Percentiles rank a stretch among this genome's conserved stretches.
Evolutionary conservation across 2,888 invertebrate genomes (phyloP).

Genomic region (Ecdyonurus torrentis): DNA sequence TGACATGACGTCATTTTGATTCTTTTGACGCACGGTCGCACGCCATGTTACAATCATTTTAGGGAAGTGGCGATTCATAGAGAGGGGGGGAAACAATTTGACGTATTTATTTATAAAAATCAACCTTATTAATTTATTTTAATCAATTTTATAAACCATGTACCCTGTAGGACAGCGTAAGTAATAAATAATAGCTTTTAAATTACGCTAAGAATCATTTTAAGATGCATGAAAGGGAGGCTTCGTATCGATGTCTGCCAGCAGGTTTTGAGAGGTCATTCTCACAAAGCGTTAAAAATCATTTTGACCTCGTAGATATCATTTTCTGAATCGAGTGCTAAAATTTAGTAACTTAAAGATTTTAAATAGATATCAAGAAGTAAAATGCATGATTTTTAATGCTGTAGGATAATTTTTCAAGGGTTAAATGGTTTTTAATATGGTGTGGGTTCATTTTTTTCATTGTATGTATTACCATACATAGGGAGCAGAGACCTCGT

Average conservation of each 20-base stretch:
- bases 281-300: neutral
- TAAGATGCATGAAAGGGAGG: neutral
- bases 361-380: neutral
- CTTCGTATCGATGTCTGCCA: neutral
- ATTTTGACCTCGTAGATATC: neutral
- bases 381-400: neutral
- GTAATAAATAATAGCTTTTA: constrained; percentile 21
- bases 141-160: constrained; percentile 27
- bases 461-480: neutral
- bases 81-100: constrained; percentile 17
- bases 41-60: constrained; percentile 17
- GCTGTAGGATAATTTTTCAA: neutral
- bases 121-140: constrained; percentile 8
- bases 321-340: neutral
- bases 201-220: neutral
- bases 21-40: too few species aligned
- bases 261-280: neutral
- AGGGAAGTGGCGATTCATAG: constrained; percentile 24
- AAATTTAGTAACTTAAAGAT: neutral
- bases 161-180: constrained; percentile 52
- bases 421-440: neutral
- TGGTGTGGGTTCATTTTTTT: neutral
- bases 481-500: neutral
- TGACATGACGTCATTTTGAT: constrained; percentile 1
- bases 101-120: constrained; percentile 2